Base-by-base conservation (phyloP, 1,140 invertebrate genomes). In the Chironomus striatipennis region DNA sequence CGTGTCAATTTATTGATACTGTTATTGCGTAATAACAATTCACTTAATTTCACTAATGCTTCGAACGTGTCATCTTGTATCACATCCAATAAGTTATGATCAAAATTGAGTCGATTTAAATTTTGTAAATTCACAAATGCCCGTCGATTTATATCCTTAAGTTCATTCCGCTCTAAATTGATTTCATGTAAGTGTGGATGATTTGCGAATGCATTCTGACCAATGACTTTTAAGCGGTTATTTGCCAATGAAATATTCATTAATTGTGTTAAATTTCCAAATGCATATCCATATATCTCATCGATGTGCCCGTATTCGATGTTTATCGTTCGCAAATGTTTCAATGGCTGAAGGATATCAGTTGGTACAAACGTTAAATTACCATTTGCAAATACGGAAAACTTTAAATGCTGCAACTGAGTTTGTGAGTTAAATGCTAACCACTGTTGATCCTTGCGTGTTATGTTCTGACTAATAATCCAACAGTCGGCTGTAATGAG, bases 61-160 rank as follows among this genome's bases (percentile, higher is more conserved):
- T 85, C 85, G 79, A 93, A 92, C 0, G 91, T 89, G 10, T 86
- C 85, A 74, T 92, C 90, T 76, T 89, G 89, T 70, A 93, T 82
- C 9, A 86, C 83, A n/a, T 87, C 87, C 73, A 93, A 88, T 78
- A 91, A 90, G 80, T 93, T 93, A 18, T 86, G 84, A 74, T 88
- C 88, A 42, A 93, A 81, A 75, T 85, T 85, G 10, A 94, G 82
- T 73, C 87, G 86, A 73, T 86, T 85, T 74, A 93, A 83, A n/a
- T 85, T 85, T 0, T 90, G 90, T 18, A 93, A 78, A 78, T 90
- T 87, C 3, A 87, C 84, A 80, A 94, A 93, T 0, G 88, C 87
- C 76, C 88, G 85, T 65, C 88, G 86, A 75, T 88, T 87, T 72
- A 93, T 87, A 79, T 91, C 90, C 1, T 85, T 81, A 67, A 93